A percentile compares a stretch with the other conserved stretches of the same genome.
Conservation (phyloP, 2,888 invertebrate species). For the Philereme vetulata region DNA sequence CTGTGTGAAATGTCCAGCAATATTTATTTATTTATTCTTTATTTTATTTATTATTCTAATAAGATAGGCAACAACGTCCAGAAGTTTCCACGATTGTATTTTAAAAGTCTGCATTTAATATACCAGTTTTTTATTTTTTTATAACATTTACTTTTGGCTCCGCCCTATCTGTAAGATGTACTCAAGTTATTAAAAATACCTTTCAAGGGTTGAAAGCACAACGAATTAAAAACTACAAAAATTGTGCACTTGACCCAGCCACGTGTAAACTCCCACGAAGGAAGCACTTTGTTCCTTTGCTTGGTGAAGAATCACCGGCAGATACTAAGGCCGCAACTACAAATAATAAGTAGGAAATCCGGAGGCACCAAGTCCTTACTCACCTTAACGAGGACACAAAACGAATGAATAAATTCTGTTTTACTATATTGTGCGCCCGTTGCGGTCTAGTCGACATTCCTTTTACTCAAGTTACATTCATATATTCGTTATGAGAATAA, state of each 20-base stretch:
- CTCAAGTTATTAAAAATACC: background rate
- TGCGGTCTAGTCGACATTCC: constrained; percentile 5
- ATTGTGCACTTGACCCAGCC: constrained; percentile 22
- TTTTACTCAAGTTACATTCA: constrained; percentile 1
- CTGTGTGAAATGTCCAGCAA: too few relatives aligned
- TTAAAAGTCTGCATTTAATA: too few relatives aligned
- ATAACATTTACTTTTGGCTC: background rate
- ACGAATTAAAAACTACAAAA: constrained; percentile 14
- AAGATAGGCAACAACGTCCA: too few relatives aligned
- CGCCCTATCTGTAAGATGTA: background rate
- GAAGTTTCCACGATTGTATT: too few relatives aligned
- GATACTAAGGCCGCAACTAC: constrained; percentile 22
- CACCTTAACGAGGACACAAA: constrained; percentile 28
- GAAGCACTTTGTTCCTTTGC: constrained; percentile 26
- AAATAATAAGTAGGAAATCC: constrained; percentile 33
- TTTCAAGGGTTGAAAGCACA: constrained; percentile 14
- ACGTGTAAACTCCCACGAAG: constrained; percentile 31
- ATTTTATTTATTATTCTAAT: too few relatives aligned
- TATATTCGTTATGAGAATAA: constrained; percentile 4
- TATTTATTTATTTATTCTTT: too few relatives aligned
- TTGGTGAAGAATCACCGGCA: constrained; percentile 33
- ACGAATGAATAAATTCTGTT: constrained; percentile 23
- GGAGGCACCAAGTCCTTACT: constrained; percentile 28
- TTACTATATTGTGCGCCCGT: constrained; percentile 18
- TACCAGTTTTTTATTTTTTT: background rate